Evolutionary conservation across 1,140 invertebrate genomes (phyloP).

Genomic region (Pogonomyrmex barbatus): DNA sequence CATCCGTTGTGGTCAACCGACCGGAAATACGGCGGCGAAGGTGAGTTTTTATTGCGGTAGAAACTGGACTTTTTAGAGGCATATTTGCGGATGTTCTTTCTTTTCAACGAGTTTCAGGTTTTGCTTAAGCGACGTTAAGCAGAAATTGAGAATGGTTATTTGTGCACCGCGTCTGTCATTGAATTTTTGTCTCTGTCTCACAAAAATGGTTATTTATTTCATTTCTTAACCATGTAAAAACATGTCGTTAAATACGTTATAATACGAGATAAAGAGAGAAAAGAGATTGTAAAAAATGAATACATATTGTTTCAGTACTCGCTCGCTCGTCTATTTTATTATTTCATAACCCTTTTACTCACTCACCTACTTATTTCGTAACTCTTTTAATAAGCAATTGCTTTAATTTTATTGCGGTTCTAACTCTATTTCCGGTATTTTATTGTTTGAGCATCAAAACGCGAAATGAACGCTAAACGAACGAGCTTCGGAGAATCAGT

Average conservation of each 20-base stretch:
- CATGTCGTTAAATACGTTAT: too few relatives aligned
- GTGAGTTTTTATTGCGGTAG: neutral
- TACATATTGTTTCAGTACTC: neutral
- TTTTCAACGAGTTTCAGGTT: neutral
- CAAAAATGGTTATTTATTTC: neutral
- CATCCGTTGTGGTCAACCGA: slow-evolving; percentile 43
- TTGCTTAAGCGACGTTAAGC: neutral
- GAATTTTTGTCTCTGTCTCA: neutral
- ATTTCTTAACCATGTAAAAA: neutral
- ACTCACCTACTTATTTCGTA: neutral
- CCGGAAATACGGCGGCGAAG: neutral
- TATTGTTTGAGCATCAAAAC: slow-evolving; percentile 7
- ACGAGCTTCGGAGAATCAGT: slow-evolving; percentile 20
- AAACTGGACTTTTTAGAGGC: neutral
- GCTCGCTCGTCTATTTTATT: neutral
- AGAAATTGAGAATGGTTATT: neutral
- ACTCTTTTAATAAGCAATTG: neutral
- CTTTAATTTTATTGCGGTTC: neutral
- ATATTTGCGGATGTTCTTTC: neutral
- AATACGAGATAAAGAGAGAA: neutral
- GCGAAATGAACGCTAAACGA: slow-evolving; percentile 41
- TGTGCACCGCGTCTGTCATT: neutral
- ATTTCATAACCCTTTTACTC: neutral
- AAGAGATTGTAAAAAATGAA: neutral
- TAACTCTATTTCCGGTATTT: slow-evolving; percentile 15